Percentiles rank a stretch among this genome's conserved stretches.
Evolutionary conservation across 2,888 invertebrate genomes (phyloP).

Genomic region (Sturmia bella): DNA sequence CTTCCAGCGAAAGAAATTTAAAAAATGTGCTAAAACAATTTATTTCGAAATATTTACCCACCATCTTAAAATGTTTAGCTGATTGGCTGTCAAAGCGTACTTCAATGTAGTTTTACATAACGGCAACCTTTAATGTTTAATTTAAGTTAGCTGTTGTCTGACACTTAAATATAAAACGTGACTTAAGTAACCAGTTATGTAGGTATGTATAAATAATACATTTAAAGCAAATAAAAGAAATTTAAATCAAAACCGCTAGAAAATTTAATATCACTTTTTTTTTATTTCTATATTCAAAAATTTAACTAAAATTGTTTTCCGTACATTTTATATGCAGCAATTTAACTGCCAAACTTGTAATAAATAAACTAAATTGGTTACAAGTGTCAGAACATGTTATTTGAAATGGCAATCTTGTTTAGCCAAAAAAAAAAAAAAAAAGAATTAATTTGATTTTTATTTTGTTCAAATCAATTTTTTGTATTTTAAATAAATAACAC

Average conservation of each 20-base stretch:
- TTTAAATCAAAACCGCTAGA: conserved; percentile 24
- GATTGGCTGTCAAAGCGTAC: conserved; percentile 14
- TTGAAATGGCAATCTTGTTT: conserved; percentile 38
- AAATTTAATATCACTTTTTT: conserved; percentile 8
- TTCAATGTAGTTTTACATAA: background rate
- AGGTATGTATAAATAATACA: background rate
- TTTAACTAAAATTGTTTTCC: conserved; percentile 6
- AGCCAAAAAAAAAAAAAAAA: background rate
- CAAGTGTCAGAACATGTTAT: conserved; percentile 57
- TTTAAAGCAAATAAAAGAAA: conserved; percentile 12
- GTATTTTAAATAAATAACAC: background rate
- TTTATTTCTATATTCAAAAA: background rate
- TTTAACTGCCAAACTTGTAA: conserved; percentile 36
- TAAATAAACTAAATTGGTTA: conserved; percentile 27
- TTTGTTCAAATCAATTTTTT: conserved; percentile 2
- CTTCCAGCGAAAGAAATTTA: no score
- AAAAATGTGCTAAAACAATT: no score
- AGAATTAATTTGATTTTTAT: conserved; percentile 2
- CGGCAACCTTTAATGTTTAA: conserved; percentile 54
- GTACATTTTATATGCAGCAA: conserved; percentile 32
- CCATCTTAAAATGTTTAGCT: conserved; percentile 1
- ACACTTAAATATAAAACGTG: conserved; percentile 54
- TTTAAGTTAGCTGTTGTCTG: conserved; percentile 8
- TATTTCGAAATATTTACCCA: background rate
- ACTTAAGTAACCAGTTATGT: conserved; percentile 10